Conservation (phyloP, 2,797 vertebrate species). For the Channallabes apus region DNA sequence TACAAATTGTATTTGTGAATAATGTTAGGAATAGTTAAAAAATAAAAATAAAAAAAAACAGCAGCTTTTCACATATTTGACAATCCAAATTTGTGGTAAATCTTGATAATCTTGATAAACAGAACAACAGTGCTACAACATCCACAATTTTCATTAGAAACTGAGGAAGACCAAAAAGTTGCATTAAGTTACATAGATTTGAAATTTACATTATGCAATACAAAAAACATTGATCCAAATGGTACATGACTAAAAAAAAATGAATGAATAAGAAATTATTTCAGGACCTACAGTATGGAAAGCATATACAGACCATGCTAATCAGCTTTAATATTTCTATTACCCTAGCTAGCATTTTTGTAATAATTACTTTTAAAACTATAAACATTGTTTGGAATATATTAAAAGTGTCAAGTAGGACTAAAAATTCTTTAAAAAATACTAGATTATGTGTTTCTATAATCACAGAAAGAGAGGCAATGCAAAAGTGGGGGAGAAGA, state of each 20-base stretch:
- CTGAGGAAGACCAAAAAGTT: neutral
- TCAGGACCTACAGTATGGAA: neutral
- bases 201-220: neutral
- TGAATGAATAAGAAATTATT: neutral
- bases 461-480: neutral
- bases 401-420: conserved; percentile 16
- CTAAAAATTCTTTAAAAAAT: neutral
- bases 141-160: neutral
- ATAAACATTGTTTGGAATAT: conserved; percentile 14
- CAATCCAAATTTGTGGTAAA: neutral
- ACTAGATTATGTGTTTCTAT: neutral
- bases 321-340: neutral
- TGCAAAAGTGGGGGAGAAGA: neutral
- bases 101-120: neutral
- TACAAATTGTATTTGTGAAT: neutral
- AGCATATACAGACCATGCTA: neutral
- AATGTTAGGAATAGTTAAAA: neutral
- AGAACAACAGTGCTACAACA: neutral
- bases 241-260: neutral
- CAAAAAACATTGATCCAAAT: neutral
- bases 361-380: neutral
- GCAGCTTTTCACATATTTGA: conserved; percentile 2
- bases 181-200: neutral
- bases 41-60: neutral
- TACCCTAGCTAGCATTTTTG: neutral